Conservation (phyloP, 2,797 vertebrate genomes). For the Danio aesculapii region DNA sequence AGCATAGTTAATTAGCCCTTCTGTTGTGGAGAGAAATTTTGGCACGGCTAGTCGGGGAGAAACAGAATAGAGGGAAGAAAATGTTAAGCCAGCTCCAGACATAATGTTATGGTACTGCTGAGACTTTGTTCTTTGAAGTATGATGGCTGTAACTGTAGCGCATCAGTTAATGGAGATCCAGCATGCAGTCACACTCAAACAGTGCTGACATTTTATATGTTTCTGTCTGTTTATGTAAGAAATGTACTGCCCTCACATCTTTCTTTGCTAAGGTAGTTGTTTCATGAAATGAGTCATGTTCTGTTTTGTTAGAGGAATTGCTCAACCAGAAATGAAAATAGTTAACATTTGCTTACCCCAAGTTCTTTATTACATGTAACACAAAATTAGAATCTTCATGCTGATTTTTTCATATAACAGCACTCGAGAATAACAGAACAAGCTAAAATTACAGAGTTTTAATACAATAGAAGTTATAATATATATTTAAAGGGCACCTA, state of each 20-base stretch:
- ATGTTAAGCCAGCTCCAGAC: conserved; percentile 4
- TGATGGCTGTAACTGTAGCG: background rate
- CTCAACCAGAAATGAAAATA: background rate
- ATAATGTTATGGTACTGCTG: background rate
- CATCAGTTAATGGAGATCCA: background rate
- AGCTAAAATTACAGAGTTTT: too few relatives aligned
- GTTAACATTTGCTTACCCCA: background rate
- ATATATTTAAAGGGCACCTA: too few relatives aligned
- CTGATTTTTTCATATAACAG: background rate
- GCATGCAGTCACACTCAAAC: conserved; percentile 1
- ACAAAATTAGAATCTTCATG: background rate
- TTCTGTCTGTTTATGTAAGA: background rate
- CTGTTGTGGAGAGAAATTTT: conserved; percentile 19
- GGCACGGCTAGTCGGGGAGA: conserved; percentile 6
- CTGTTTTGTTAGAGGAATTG: background rate
- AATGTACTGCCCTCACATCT: background rate
- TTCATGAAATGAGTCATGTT: background rate
- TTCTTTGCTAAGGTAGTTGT: conserved; percentile 1
- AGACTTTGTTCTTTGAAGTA: background rate
- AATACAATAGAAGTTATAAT: too few relatives aligned
- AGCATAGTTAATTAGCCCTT: conserved; percentile 37
- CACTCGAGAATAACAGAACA: background rate
- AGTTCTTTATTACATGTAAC: background rate
- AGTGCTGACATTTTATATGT: background rate
- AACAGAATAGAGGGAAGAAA: background rate